Conservation (phyloP, 2,113 vertebrate species). For the Pomatostomus ruficeps region DNA sequence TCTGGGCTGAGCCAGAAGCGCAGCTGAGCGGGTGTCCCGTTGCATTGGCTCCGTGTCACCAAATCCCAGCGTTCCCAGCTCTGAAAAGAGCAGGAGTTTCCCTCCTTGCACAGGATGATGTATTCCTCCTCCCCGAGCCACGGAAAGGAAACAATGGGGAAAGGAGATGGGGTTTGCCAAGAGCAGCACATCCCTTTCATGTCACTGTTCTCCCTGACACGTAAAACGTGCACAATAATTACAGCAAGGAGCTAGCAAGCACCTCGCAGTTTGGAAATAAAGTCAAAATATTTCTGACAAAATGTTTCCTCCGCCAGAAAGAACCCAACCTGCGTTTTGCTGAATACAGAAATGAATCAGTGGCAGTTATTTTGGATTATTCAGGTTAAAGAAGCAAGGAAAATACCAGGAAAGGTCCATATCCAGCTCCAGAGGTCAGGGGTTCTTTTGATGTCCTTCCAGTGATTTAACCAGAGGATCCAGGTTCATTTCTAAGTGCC, state of each 20-base stretch:
- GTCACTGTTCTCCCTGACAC: conserved; percentile 13
- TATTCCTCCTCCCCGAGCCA: conserved; percentile 7
- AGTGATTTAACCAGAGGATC: background rate
- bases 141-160: background rate
- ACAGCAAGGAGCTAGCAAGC: conserved; percentile 7
- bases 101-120: conserved; percentile 19
- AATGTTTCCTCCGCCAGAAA: conserved; percentile 7
- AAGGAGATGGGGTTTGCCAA: conserved; percentile 36
- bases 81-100: background rate
- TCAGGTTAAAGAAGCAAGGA: background rate
- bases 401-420: background rate
- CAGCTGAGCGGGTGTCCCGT: conserved; percentile 29
- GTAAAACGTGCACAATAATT: conserved; percentile 8
- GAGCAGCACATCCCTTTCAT: conserved; percentile 33
- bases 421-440: background rate
- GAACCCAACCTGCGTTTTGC: background rate
- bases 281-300: conserved; percentile 51
- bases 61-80: background rate
- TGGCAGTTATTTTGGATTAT: background rate
- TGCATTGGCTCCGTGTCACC: conserved; percentile 10
- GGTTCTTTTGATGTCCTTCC: background rate
- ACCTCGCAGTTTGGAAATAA: background rate
- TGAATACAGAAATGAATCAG: background rate
- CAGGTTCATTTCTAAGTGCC: background rate
- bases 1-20: background rate